Evolutionary conservation across 2,888 invertebrate genomes (phyloP), one percentile per base, ranked within the genome.

Genomic region (Oligia latruncula): DNA sequence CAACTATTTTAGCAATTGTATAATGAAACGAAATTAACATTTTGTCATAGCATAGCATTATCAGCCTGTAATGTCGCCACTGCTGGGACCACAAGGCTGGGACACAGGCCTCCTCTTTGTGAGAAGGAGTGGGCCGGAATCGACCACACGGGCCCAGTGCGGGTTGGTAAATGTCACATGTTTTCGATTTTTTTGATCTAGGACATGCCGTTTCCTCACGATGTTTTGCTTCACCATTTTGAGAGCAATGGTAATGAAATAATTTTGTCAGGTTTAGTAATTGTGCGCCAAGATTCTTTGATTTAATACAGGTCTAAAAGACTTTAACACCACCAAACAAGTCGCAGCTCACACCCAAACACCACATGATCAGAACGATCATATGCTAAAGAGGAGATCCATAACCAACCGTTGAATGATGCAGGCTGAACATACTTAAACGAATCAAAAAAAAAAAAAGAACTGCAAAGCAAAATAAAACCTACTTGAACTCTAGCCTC

Each of bases 401-500:
- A 20, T 0, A 4, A 2, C 23, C 6, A 78, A 8, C 17, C 9
- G 0, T 46, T 40, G 17, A 23, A 49, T 40, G 3, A 52, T 43
- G 40, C 49, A 49, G 3, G 5, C 81, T 23, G 4, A 58, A 52
- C 9, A 20, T 23, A 29, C 29, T 29, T 29, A 43, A 60, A 81
- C 20, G 2, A n/a, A 23, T 6, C 2, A 46, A 74, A 4, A 62
- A 15, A 49, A 75, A 23, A 60, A 29, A 78, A 65, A 11, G 65
- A 49, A 62, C 17, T 11, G 46, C n/a, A 23, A 4, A 17, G 6
- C 29, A 9, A 15, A 40, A 23, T 55, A 49, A 65, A 73, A 81
- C 94, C 79, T 90, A 98, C 98, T 97, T 99, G 99, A 66, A 99
- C 99, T 93, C 99, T 97, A 71, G 99, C 99, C 96, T 99, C 99